These are phyloP conservation scores for Rhinichthys osculus DNA, from an alignment of 2,797 vertebrate species.

Conservation along the genomic window DNA sequence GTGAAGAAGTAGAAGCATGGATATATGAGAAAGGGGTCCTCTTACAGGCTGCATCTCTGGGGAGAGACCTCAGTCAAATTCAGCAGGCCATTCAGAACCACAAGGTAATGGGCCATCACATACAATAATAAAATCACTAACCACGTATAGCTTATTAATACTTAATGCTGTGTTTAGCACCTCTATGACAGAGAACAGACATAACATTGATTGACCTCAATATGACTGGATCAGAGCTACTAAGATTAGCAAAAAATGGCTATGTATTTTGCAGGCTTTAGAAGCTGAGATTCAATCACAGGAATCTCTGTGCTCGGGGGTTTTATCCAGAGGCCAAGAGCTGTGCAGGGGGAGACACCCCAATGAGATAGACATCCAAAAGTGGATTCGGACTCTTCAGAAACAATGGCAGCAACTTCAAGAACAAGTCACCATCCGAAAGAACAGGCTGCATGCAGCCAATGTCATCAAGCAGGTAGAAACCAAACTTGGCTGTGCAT, in stretches of 20 bases:
- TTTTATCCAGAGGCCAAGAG: conserved; percentile 79
- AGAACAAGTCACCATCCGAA: conserved; percentile 68
- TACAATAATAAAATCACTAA: neutral
- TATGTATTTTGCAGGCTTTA: conserved; percentile 74
- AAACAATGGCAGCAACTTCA: conserved; percentile 82
- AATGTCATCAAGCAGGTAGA: conserved; percentile 80
- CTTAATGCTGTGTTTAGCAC: neutral
- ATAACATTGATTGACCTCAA: neutral
- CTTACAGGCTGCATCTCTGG: conserved; percentile 73
- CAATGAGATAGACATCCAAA: conserved; percentile 70
- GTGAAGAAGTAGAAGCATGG: conserved; percentile 87
- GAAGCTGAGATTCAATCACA: conserved; percentile 84
- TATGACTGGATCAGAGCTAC: neutral
- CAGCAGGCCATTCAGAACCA: conserved; percentile 82
- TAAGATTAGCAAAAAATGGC: conserved; percentile 1
- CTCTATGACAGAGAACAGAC: neutral
- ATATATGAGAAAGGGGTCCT: conserved; percentile 79
- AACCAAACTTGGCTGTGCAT: neutral
- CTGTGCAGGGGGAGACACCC: conserved; percentile 73
- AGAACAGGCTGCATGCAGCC: conserved; percentile 78
- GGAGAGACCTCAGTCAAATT: conserved; percentile 83
- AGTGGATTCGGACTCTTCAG: conserved; percentile 78
- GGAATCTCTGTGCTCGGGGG: conserved; percentile 74
- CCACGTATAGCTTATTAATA: neutral
- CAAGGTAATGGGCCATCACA: conserved; percentile 77